Percentiles rank a stretch among this genome's conserved stretches.
Conservation (phyloP, 2,797 vertebrate genomes). For the Helicolenus hilgendorfi region DNA sequence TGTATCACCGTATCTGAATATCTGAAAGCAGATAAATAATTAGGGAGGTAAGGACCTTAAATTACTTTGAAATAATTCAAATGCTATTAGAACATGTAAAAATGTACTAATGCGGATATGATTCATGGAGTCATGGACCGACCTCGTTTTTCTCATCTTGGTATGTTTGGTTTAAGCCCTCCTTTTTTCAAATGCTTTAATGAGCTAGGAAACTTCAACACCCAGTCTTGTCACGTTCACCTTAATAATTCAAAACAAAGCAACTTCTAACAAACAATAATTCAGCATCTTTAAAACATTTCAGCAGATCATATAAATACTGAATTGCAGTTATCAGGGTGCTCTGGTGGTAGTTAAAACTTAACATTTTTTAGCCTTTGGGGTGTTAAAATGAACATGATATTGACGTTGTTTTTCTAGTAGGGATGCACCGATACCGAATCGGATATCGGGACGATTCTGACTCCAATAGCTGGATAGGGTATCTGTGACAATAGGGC, state of each 20-base stretch:
- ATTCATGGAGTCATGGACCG: background rate
- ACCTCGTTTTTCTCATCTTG: background rate
- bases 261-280: background rate
- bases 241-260: slow-evolving; percentile 4
- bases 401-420: background rate
- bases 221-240: background rate
- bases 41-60: background rate
- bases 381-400: background rate
- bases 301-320: background rate
- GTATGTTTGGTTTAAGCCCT: background rate
- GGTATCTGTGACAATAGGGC: no score
- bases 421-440: no score
- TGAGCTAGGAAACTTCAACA: background rate
- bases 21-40: background rate
- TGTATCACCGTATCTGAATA: background rate
- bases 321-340: background rate
- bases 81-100: background rate
- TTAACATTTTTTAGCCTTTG: background rate
- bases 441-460: no score
- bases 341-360: background rate
- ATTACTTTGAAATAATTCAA: background rate
- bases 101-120: background rate
- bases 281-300: background rate
- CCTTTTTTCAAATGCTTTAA: background rate
- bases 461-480: no score